Conservation (phyloP, 2,888 invertebrate species). For the Taphrorychus bicolor region DNA sequence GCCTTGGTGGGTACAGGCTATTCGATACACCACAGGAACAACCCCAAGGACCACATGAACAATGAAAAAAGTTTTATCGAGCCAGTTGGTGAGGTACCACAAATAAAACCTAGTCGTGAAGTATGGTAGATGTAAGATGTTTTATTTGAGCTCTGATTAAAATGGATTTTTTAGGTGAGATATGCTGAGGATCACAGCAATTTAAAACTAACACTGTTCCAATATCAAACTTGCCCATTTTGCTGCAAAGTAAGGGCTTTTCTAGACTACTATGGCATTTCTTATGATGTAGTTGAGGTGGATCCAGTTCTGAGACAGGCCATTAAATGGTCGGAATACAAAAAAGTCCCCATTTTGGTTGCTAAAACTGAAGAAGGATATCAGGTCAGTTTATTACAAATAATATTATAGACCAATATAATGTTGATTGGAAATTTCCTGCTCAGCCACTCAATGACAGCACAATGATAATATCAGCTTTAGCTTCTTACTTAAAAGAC, state of each 20-base stretch:
- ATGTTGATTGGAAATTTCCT: not conserved
- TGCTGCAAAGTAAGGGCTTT: conserved; percentile 94
- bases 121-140: too few species aligned
- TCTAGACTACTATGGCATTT: conserved; percentile 90
- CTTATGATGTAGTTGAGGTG: conserved; percentile 96
- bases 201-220: conserved; percentile 69
- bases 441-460: conserved; percentile 85
- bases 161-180: not conserved
- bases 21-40: conserved; percentile 59
- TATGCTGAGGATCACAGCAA: conserved; percentile 7
- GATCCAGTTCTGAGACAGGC: conserved; percentile 93
- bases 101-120: conserved; percentile 60
- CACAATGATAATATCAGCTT: conserved; percentile 87
- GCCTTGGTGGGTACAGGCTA: conserved; percentile 62
- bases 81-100: conserved; percentile 54
- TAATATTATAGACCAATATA: not conserved
- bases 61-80: conserved; percentile 59
- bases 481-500: conserved; percentile 79
- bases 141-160: not conserved
- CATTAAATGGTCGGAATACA: conserved; percentile 92
- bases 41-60: conserved; percentile 58
- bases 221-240: conserved; percentile 98
- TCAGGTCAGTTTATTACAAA: conserved; percentile 61
- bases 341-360: conserved; percentile 92
- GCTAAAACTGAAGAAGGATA: conserved; percentile 77